phyloP scores from a whole-genome alignment of 2,797 vertebrate genomes.

The Euphonia xanthogaster region DNA sequence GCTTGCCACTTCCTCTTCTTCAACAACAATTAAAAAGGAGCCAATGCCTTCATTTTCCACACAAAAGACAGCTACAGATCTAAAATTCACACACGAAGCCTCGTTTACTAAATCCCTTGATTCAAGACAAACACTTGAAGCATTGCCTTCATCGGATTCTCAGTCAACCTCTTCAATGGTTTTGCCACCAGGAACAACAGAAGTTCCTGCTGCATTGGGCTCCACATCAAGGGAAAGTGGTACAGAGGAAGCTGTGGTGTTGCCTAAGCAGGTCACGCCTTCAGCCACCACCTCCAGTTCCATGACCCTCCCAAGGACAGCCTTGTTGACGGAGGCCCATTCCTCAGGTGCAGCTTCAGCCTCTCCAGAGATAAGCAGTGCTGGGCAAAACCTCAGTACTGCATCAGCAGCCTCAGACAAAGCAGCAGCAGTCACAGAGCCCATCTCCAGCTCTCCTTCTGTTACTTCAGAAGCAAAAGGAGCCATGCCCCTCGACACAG shows the following conservation, averaged over 20 bases:
- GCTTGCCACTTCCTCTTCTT: background rate
- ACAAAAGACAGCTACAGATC: background rate
- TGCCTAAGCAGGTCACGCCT: slow-evolving; percentile 41
- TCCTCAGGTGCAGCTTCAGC: background rate
- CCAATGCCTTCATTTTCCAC: background rate
- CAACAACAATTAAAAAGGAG: background rate
- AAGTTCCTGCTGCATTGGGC: background rate
- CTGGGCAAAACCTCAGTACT: background rate
- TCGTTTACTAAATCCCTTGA: background rate
- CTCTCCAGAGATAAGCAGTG: background rate
- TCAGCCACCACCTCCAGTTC: background rate
- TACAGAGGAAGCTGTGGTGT: slow-evolving; percentile 11
- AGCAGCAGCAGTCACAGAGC: slow-evolving; percentile 2
- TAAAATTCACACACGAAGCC: background rate
- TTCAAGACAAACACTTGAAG: background rate
- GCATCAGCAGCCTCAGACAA: background rate
- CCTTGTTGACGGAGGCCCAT: background rate
- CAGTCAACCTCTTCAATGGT: background rate
- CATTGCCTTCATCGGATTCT: background rate
- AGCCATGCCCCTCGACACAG: background rate
- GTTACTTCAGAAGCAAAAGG: background rate
- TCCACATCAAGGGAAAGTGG: background rate
- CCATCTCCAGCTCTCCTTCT: background rate
- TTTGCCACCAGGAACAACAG: background rate
- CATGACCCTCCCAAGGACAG: background rate